These are phyloP conservation scores for Mesochorus sp. DNA, from an alignment of 2,888 invertebrate species.

Conservation along the genomic window DNA sequence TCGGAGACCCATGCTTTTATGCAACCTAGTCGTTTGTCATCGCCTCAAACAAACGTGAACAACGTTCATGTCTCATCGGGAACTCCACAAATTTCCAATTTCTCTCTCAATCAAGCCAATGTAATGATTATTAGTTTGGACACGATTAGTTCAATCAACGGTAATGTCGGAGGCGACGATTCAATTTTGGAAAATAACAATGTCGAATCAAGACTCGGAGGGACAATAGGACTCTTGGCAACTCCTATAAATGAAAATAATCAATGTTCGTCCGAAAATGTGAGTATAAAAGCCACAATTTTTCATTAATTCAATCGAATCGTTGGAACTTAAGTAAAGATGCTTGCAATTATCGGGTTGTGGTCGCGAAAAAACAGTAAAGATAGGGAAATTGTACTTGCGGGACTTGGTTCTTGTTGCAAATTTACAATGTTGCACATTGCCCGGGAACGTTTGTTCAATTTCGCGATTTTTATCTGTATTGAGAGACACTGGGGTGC, in stretches of 20 bases:
- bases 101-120: not conserved
- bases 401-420: not conserved
- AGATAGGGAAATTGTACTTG: not conserved
- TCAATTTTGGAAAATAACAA: not conserved
- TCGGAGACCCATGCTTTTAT: not conserved
- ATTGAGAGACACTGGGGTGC: conserved; percentile 67
- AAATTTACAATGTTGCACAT: too few species aligned
- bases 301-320: not conserved
- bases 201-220: not conserved
- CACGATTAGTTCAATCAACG: not conserved
- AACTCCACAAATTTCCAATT: not conserved
- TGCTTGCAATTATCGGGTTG: not conserved
- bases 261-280: not conserved
- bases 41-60: too few species aligned
- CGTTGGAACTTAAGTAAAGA: not conserved
- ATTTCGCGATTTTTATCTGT: conserved; percentile 48
- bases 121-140: not conserved
- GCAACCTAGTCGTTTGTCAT: too few species aligned
- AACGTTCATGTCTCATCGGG: not conserved
- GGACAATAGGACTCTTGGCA: not conserved
- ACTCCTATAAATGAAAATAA: not conserved
- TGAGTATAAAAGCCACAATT: conserved; percentile 1
- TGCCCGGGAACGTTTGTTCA: not conserved
- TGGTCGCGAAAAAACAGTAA: not conserved
- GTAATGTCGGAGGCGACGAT: not conserved